These are phyloP conservation scores for Drosophila planitibia DNA, from an alignment of 2,888 invertebrate genomes.

Conservation along the genomic window DNA sequence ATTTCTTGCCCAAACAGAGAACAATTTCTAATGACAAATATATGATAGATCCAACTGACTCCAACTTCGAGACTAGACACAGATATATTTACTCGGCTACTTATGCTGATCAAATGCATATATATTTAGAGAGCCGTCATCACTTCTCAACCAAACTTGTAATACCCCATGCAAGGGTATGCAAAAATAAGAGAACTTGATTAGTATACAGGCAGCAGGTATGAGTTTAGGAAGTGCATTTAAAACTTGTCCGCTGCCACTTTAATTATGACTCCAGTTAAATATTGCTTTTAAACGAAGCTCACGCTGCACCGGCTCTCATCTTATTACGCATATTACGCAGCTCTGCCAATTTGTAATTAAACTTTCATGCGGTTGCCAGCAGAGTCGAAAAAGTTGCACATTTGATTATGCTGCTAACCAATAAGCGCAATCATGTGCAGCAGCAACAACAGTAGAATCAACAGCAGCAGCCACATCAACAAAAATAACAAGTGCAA, in stretches of 20 bases:
- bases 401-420: conserved; percentile 75
- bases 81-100: background rate
- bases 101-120: background rate
- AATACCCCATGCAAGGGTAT: background rate
- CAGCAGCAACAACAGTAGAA: conserved; percentile 28
- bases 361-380: conserved; percentile 66
- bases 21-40: background rate
- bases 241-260: conserved; percentile 48
- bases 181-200: conserved; percentile 47
- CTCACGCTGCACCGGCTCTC: conserved; percentile 1
- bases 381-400: conserved; percentile 60
- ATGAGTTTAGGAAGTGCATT: conserved; percentile 28
- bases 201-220: conserved; percentile 44
- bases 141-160: background rate
- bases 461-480: conserved; percentile 40
- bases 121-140: too few species aligned
- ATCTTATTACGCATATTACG: conserved; percentile 25
- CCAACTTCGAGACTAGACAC: background rate
- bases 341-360: conserved; percentile 56
- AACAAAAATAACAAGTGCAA: conserved; percentile 63
- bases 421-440: conserved; percentile 72
- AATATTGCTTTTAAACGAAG: conserved; percentile 46
- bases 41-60: background rate
- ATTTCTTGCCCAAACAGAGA: background rate
- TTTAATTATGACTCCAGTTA: conserved; percentile 71